Base-by-base conservation (phyloP, 1,140 invertebrate genomes). In the Rhynchophorus ferrugineus region DNA sequence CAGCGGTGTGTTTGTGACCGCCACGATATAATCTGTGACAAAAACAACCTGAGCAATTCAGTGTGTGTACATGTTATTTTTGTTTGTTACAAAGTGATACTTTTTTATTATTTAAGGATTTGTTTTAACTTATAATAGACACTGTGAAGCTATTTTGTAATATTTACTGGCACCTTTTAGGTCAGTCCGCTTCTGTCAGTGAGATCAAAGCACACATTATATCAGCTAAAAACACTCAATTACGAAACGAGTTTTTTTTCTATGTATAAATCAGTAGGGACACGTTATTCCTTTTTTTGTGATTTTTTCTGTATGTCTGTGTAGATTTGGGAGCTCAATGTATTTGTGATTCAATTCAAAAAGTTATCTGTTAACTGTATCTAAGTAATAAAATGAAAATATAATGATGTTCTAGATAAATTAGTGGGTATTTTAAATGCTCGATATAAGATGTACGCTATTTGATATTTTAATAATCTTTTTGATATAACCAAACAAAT, bases 71-170 rank as follows among this genome's bases (percentile, higher is more conserved):
- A 64, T 64, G 60, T 64, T 64, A 61, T 58, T 61, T 59, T 50
- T 59, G 62, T 64, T 63, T 65, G 64, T 65, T 65, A 62, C 59
- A 65, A 65, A 65, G 64, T 65, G 64, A 65, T 65, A 65, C 57
- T 59, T 62, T 61, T 55, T 55, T 55, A 54, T 63, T 60, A 55
- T 61, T 54, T 61, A 57, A 59, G 44, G 57, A 39, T 21, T 45
- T 53, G 54, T 57, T 61, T 49, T 44, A 53, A 39, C 39, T 53
- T 49, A 46, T 56, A 49, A 46, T 56, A 49, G 46, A 50, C 41
- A 37, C 20, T 48, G 21, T 41, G 56, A 33, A 56, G 44, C 53
- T 58, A 57, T 62, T 62, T 62, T 58, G 58, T 60, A 60, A 56
- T 59, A 52, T 39, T 52, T 20, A 45, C 43, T 43, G 49, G 50